phyloP scores from a whole-genome alignment of 2,797 vertebrate species.

The Lagocephalus sceleratus region DNA sequence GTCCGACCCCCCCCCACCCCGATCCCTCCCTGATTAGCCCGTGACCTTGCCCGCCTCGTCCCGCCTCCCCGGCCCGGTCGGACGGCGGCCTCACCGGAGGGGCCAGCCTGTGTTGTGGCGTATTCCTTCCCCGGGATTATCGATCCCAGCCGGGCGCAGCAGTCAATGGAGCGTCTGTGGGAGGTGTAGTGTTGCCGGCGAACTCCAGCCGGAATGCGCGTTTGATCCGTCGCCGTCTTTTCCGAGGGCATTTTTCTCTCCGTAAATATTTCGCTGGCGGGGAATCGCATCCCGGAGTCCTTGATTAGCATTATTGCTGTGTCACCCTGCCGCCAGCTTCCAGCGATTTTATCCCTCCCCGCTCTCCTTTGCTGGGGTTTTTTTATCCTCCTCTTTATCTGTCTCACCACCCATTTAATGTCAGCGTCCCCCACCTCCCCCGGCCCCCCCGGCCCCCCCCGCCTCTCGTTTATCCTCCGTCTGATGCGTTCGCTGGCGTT shows the following conservation, averaged over 20 bases:
- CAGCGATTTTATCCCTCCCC: conserved; percentile 14
- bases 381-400: conserved; percentile 40
- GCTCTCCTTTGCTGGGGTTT: conserved; percentile 36
- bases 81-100: conserved; percentile 57
- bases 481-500: conserved; percentile 57
- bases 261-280: conserved; percentile 44
- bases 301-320: conserved; percentile 61
- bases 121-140: conserved; percentile 60
- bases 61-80: conserved; percentile 38
- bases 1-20: conserved; percentile 16
- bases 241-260: conserved; percentile 27
- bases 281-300: conserved; percentile 39
- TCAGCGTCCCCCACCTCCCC: conserved; percentile 42
- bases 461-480: conserved; percentile 5
- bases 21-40: conserved; percentile 38
- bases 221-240: conserved; percentile 31
- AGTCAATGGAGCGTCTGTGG: conserved; percentile 73
- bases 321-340: conserved; percentile 49
- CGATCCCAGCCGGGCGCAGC: conserved; percentile 58
- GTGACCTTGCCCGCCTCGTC: conserved; percentile 48
- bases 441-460: conserved; percentile 36
- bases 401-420: conserved; percentile 51
- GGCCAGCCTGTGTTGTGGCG: conserved; percentile 54
- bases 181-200: conserved; percentile 61
- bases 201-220: conserved; percentile 19